Evolutionary conservation across 2,888 invertebrate genomes (phyloP).

Genomic region (Netelia virgata): DNA sequence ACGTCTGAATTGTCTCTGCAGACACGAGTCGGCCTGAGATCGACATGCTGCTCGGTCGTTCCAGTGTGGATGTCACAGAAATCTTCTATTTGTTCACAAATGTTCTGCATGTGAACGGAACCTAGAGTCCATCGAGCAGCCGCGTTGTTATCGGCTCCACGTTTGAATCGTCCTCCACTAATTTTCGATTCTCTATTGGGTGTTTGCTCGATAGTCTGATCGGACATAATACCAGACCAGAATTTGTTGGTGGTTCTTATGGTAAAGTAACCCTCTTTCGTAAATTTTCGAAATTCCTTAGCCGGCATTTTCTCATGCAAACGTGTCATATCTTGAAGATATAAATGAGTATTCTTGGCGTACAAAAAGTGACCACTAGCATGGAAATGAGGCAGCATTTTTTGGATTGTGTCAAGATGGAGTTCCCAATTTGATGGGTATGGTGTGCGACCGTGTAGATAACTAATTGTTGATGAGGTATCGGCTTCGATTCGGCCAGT

Average conservation of each 20-base stretch:
- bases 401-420: conserved; percentile 74
- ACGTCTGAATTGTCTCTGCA: conserved; percentile 58
- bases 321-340: conserved; percentile 81
- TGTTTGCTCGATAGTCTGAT: conserved; percentile 79
- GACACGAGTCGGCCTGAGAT: conserved; percentile 51
- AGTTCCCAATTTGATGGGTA: conserved; percentile 76
- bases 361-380: conserved; percentile 81
- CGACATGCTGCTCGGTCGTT: conserved; percentile 57
- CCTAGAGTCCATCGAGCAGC: conserved; percentile 37
- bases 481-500: too few relatives aligned
- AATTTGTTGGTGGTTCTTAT: conserved; percentile 74
- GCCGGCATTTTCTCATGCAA: conserved; percentile 72
- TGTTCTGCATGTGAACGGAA: conserved; percentile 37
- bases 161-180: conserved; percentile 73
- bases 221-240: conserved; percentile 73
- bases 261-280: conserved; percentile 74
- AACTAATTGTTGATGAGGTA: too few relatives aligned
- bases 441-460: too few relatives aligned
- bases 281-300: conserved; percentile 71
- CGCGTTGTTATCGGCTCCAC: conserved; percentile 63
- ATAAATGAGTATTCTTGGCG: conserved; percentile 78
- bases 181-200: conserved; percentile 77
- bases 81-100: conserved; percentile 44
- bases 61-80: conserved; percentile 35
- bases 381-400: conserved; percentile 81